Conservation (phyloP, 1,140 invertebrate species). For the Stegodyphus mimosarum region DNA sequence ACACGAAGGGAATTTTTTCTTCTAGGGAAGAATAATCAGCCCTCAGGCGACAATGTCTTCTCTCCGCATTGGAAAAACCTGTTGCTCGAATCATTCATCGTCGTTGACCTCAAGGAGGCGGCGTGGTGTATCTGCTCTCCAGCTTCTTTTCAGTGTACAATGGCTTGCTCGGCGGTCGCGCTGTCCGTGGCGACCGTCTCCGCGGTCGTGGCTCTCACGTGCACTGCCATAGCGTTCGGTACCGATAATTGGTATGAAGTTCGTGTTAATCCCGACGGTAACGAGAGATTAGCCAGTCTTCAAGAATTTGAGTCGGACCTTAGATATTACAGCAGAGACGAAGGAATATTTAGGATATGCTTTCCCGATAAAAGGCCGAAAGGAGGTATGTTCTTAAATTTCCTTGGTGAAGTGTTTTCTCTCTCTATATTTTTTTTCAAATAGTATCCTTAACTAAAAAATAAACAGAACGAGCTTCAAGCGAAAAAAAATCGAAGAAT, state of each 20-base stretch:
- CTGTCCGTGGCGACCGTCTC: slow-evolving; percentile 92
- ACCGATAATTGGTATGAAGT: slow-evolving; percentile 95
- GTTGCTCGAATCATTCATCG: too few relatives aligned
- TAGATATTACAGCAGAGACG: slow-evolving; percentile 63
- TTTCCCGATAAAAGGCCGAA: slow-evolving; percentile 87
- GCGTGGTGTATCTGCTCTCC: too few relatives aligned
- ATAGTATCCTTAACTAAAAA: too few relatives aligned
- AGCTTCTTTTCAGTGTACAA: slow-evolving; percentile 65
- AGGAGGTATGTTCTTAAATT: slow-evolving; percentile 74
- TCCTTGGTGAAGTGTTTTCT: too few relatives aligned
- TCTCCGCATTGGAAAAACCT: too few relatives aligned
- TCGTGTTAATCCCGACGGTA: slow-evolving; percentile 77
- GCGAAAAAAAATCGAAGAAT: too few relatives aligned
- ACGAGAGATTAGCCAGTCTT: slow-evolving; percentile 28
- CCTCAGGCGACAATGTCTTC: too few relatives aligned
- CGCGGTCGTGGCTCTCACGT: slow-evolving; percentile 88
- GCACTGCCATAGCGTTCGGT: slow-evolving; percentile 90
- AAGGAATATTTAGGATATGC: slow-evolving; percentile 88
- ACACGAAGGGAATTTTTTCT: too few relatives aligned
- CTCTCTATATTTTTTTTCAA: not conserved
- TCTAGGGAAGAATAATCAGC: too few relatives aligned
- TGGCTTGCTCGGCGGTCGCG: slow-evolving; percentile 94
- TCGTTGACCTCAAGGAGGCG: too few relatives aligned
- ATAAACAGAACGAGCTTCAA: too few relatives aligned
- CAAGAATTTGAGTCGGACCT: slow-evolving; percentile 62